Conservation (phyloP, 23 tunicate species). For the Styela plicata region DNA sequence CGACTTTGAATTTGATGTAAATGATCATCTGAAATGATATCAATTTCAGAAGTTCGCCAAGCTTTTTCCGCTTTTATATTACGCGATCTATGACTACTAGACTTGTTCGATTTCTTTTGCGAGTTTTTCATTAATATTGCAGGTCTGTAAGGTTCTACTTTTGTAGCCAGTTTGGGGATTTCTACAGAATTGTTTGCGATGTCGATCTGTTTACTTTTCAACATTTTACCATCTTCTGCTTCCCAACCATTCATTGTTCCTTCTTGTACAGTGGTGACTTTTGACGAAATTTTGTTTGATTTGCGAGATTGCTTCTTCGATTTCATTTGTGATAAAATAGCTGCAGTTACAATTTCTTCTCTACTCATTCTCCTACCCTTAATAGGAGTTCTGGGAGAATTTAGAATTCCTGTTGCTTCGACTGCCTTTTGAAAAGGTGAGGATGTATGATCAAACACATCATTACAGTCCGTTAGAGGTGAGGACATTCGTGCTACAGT, state of each 20-base stretch:
- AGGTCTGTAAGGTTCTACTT: background rate
- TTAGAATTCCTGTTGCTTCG: constrained; percentile 4
- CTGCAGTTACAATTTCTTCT: constrained; percentile 30
- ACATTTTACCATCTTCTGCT: background rate
- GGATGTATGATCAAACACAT: background rate
- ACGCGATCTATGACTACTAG: background rate
- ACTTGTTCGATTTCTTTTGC: background rate
- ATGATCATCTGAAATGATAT: background rate
- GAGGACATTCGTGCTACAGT: background rate
- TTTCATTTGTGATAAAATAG: constrained; percentile 19
- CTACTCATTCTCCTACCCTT: constrained; percentile 17
- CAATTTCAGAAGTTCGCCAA: constrained; percentile 1
- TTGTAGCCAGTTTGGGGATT: background rate
- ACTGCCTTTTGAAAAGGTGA: constrained; percentile 32
- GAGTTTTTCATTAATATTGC: background rate
- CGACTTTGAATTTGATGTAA: background rate
- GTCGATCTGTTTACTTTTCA: background rate
- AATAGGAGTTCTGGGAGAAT: background rate
- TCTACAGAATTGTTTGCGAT: background rate
- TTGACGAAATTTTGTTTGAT: background rate
- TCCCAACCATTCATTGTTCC: background rate
- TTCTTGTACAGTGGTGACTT: background rate
- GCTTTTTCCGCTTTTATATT: background rate
- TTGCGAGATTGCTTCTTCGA: background rate
- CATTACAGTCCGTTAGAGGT: background rate